A percentile compares a stretch with the other conserved stretches of the same genome.
phyloP scores from a whole-genome alignment of 2,888 invertebrate species.

The Nowickia ferox region DNA sequence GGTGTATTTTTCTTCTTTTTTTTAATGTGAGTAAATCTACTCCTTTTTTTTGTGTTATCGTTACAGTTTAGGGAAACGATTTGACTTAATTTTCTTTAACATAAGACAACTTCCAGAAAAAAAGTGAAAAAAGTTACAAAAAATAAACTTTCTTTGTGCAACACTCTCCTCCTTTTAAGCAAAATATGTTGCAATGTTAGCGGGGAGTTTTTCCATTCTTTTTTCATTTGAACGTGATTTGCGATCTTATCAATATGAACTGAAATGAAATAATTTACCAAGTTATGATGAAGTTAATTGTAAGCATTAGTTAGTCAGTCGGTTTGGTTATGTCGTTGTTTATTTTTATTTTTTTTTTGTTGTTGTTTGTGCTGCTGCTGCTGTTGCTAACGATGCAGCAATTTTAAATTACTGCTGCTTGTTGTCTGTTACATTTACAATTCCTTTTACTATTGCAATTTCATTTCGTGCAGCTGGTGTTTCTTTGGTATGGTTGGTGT shows the following conservation, averaged over 20 bases:
- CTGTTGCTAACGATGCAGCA: slow-evolving; percentile 6
- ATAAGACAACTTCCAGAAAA: slow-evolving; percentile 61
- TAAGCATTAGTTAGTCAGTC: slow-evolving; percentile 71
- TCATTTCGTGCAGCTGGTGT: slow-evolving; percentile 64
- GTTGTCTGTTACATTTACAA: slow-evolving; percentile 60
- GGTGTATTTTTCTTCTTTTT: slow-evolving; percentile 34
- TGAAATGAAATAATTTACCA: slow-evolving; percentile 82
- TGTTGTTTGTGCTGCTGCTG: slow-evolving; percentile 14
- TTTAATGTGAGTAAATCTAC: slow-evolving; percentile 46
- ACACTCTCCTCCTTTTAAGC: background rate
- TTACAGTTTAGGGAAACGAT: slow-evolving; percentile 75
- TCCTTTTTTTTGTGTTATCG: slow-evolving; percentile 71
- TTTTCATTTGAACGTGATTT: slow-evolving; percentile 77
- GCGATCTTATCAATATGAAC: slow-evolving; percentile 81
- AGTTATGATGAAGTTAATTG: slow-evolving; percentile 79
- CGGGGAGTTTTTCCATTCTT: slow-evolving; percentile 35
- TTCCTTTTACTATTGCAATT: slow-evolving; percentile 38
- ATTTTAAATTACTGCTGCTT: slow-evolving; percentile 31
- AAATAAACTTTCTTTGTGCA: slow-evolving; percentile 59
- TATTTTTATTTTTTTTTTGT: slow-evolving; percentile 23
- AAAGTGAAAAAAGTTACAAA: slow-evolving; percentile 3
- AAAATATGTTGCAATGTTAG: background rate
- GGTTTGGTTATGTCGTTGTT: slow-evolving; percentile 26
- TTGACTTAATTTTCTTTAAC: slow-evolving; percentile 80
- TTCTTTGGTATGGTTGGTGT: slow-evolving; percentile 30